A percentile compares a stretch with the other conserved stretches of the same genome.
Evolutionary conservation across 2,888 invertebrate genomes (phyloP).

Genomic region (Callimorpha dominula): DNA sequence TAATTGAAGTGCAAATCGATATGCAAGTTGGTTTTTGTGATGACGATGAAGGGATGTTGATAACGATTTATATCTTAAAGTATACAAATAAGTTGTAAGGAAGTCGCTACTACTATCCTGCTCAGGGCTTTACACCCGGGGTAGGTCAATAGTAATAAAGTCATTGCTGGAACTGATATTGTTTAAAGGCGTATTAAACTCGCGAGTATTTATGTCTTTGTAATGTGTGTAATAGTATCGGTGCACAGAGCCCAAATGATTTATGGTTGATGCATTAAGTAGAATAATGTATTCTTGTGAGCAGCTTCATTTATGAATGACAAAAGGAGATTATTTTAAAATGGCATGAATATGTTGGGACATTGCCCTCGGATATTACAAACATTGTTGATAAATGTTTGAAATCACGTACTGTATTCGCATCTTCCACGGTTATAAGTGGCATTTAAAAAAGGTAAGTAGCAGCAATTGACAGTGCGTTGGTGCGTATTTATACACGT

Average conservation of each 20-base stretch:
- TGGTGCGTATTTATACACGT: too few relatives aligned
- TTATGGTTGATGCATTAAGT: conserved; percentile 19
- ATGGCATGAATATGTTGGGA: conserved; percentile 40
- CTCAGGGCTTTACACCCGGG: background rate
- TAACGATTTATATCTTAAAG: background rate
- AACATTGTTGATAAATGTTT: conserved; percentile 41
- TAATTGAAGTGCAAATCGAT: too few relatives aligned
- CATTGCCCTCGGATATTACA: conserved; percentile 52
- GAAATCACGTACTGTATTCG: background rate
- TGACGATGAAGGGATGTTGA: too few relatives aligned
- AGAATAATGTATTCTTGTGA: conserved; percentile 23
- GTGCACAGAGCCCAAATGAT: conserved; percentile 18
- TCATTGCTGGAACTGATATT: background rate
- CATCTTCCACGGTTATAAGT: background rate
- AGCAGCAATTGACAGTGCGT: background rate
- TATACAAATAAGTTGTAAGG: background rate
- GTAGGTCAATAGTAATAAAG: background rate
- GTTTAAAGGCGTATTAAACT: conserved; percentile 4
- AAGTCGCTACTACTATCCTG: background rate
- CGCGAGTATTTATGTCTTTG: conserved; percentile 13
- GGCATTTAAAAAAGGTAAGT: background rate
- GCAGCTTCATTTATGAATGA: conserved; percentile 37
- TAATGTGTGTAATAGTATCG: conserved; percentile 6
- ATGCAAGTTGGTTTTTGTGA: too few relatives aligned
- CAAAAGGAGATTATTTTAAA: conserved; percentile 41